phyloP scores from a whole-genome alignment of 37 sponge, comb jelly and placozoan species.

The Tethya wilhelma region DNA sequence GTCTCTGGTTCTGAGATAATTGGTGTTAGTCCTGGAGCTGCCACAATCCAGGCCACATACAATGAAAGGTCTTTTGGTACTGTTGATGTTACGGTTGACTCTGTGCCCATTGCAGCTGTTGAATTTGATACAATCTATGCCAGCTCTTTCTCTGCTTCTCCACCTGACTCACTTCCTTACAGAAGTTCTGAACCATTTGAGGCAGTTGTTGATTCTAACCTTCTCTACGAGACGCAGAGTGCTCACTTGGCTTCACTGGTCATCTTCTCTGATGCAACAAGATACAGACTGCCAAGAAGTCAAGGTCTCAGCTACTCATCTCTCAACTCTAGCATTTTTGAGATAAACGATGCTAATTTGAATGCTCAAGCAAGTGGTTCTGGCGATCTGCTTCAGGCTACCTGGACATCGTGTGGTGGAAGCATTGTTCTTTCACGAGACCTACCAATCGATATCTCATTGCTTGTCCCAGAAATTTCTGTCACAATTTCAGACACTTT shows the following conservation, averaged over 20 bases:
- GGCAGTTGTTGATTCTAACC: slow-evolving; percentile 34
- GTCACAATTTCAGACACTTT: neutral
- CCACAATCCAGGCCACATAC: slow-evolving; percentile 7
- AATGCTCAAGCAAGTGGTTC: slow-evolving; percentile 30
- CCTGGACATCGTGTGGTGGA: slow-evolving; percentile 30
- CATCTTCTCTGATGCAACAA: slow-evolving; percentile 54
- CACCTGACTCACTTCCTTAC: slow-evolving; percentile 18
- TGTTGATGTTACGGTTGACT: slow-evolving; percentile 6
- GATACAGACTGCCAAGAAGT: neutral
- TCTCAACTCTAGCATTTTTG: slow-evolving; percentile 1
- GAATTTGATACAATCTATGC: slow-evolving; percentile 37
- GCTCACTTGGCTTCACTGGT: slow-evolving; percentile 38
- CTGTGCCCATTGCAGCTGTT: slow-evolving; percentile 2
- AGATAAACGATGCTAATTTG: slow-evolving; percentile 1
- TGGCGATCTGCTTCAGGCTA: slow-evolving; percentile 41
- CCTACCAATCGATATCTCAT: slow-evolving; percentile 12
- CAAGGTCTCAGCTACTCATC: slow-evolving; percentile 38
- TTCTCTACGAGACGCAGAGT: slow-evolving; percentile 27
- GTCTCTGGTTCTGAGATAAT: slow-evolving; percentile 13
- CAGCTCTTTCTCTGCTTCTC: neutral
- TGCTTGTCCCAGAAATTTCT: slow-evolving; percentile 19
- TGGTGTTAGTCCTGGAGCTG: slow-evolving; percentile 23
- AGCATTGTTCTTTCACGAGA: neutral
- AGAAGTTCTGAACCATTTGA: slow-evolving; percentile 23
- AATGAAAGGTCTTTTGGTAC: neutral